Base-by-base conservation (phyloP, 2,888 invertebrate genomes). In the Octodonta nipae region DNA sequence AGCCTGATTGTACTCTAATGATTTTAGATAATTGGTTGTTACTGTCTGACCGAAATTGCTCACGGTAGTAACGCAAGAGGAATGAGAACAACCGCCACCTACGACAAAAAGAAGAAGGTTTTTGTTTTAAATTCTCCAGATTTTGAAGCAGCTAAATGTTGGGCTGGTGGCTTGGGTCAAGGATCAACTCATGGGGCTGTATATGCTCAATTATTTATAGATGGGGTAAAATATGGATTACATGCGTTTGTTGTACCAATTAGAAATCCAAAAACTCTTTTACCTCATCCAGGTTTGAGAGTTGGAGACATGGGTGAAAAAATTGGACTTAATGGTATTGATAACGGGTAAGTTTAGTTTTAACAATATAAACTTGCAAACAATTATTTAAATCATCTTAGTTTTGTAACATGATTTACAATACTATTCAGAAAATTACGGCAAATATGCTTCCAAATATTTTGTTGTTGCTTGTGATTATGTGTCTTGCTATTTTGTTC, bases 221-320 rank as follows among this genome's bases (percentile, higher is more conserved):
- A 88, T 53, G 76, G 75, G 3, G 64, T 64, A 31, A 76, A 81
- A 55, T 84, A 86, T 46, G 93, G 93, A 0, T 65, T 95, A 4
- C 88, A 91, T 58, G 69, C 79, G 0, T 95, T 95, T 54, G 64
- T 92, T 10, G 84, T 87, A 8, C 88, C 84, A 0, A 70, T 95
- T 37, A 65, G 91, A 3, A 78, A 86, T 59, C 72, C 77, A 1
- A 63, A 70, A 35, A 85, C 84, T 0, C 57, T 84, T 50, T 52
- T 71, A 32, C 72, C 86, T 0, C 74, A 66, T 51, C 76, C 85
- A 0, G 89, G 91, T 1, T 74, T 95, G 1, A 73, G 70, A 0
- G 81, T 92, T 0, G 92, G 92, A 0, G 93, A 95, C 56, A 73
- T 95, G 65, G 95, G 95, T 1, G 83, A 84, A 57, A 95, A 95